phyloP scores from a whole-genome alignment of 1,140 invertebrate species.

The Heliconius hermathena region DNA sequence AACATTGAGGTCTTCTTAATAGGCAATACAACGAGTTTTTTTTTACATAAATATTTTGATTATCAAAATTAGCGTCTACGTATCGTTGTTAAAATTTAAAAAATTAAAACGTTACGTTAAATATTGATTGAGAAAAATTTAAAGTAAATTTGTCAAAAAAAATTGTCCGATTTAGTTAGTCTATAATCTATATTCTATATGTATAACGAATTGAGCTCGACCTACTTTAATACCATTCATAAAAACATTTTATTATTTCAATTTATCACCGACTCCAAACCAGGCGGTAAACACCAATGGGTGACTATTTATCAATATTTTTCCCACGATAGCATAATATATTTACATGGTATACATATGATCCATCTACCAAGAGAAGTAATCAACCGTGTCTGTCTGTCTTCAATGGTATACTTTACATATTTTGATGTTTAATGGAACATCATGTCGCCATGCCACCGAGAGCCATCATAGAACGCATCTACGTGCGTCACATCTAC shows the following conservation, averaged over 20 bases:
- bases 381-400: neutral
- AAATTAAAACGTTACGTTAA: neutral
- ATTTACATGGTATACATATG: neutral
- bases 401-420: neutral
- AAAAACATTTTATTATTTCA: slow-evolving; percentile 41
- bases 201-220: slow-evolving; percentile 30
- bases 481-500: neutral
- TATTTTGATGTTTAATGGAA: neutral
- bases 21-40: neutral
- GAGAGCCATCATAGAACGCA: neutral
- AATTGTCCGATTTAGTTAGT: slow-evolving; percentile 30
- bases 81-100: neutral
- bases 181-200: slow-evolving; percentile 18
- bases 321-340: slow-evolving; percentile 32
- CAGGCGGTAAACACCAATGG: slow-evolving; percentile 17
- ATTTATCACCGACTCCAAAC: slow-evolving; percentile 38
- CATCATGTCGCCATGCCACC: neutral
- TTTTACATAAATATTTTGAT: too few species aligned
- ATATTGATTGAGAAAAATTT: neutral
- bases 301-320: slow-evolving; percentile 33
- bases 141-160: neutral
- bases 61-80: neutral
- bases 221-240: slow-evolving; percentile 44
- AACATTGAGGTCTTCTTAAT: neutral
- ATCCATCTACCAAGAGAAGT: neutral